phyloP scores from a whole-genome alignment of 2,888 invertebrate genomes.

The Pandemis corylana region DNA sequence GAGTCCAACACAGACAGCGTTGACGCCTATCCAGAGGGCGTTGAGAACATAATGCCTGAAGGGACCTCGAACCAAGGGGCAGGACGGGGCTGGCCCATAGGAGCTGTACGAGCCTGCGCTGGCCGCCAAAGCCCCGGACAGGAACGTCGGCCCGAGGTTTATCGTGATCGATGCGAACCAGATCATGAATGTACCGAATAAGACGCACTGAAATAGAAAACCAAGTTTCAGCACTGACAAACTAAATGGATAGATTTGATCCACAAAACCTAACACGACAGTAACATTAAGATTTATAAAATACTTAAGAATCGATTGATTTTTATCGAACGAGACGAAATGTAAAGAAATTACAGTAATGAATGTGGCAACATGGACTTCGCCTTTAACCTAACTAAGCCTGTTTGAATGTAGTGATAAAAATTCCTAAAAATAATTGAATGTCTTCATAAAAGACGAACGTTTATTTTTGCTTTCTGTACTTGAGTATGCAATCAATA shows the following conservation, averaged over 20 bases:
- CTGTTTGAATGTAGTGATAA: too few species aligned
- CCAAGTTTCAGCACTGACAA: constrained; percentile 13
- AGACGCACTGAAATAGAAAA: constrained; percentile 89
- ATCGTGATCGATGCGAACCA: constrained; percentile 97
- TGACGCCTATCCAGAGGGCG: constrained; percentile 95
- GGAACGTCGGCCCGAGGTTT: constrained; percentile 94
- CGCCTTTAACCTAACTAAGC: too few species aligned
- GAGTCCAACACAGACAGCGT: constrained; percentile 93
- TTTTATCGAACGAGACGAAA: too few species aligned
- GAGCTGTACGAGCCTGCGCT: constrained; percentile 90
- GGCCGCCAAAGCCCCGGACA: constrained; percentile 92
- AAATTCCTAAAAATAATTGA: too few species aligned
- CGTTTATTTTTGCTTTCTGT: too few species aligned
- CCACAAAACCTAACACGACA: too few species aligned
- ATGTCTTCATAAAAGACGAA: too few species aligned
- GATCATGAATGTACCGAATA: constrained; percentile 96
- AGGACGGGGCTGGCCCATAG: constrained; percentile 89
- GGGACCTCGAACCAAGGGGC: constrained; percentile 94
- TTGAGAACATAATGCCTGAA: constrained; percentile 96
- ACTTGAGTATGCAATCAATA: too few species aligned
- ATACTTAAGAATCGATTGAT: neutral
- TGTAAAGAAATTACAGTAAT: too few species aligned
- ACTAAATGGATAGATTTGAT: too few species aligned
- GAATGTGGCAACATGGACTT: too few species aligned
- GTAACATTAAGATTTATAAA: too few species aligned